Conservation (phyloP, 2,888 invertebrate species). For the Acrobeloides nanus region DNA sequence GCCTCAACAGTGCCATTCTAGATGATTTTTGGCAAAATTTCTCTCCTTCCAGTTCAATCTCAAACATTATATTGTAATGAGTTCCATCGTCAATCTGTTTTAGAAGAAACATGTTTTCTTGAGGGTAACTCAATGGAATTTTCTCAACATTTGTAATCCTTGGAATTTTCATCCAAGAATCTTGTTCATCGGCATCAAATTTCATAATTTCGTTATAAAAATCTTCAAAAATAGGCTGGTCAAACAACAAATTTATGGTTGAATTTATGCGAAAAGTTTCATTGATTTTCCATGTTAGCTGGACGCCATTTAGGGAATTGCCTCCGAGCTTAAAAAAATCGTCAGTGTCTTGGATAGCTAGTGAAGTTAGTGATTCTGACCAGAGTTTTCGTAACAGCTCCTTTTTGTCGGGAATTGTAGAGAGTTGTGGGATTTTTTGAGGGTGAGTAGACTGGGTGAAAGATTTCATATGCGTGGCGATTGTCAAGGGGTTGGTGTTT, state of each 20-base stretch:
- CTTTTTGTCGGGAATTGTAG: neutral
- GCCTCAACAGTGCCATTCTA: conserved; percentile 22
- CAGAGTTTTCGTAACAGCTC: conserved; percentile 2
- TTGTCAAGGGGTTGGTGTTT: conserved; percentile 9
- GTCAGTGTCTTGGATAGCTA: conserved; percentile 9
- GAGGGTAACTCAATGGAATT: conserved; percentile 32
- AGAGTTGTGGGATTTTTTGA: no score
- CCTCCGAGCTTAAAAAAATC: conserved; percentile 45
- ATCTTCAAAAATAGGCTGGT: conserved; percentile 26
- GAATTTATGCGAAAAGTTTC: conserved; percentile 15
- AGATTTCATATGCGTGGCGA: neutral
- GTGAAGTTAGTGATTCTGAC: conserved; percentile 10
- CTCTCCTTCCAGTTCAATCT: no score
- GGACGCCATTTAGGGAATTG: conserved; percentile 42
- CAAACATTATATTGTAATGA: conserved; percentile 43
- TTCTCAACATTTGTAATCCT: conserved; percentile 1
- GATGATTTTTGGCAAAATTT: no score
- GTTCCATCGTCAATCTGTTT: conserved; percentile 25
- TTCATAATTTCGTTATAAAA: conserved; percentile 14
- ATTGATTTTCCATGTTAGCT: conserved; percentile 40
- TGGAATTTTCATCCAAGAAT: conserved; percentile 2
- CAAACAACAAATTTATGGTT: conserved; percentile 28
- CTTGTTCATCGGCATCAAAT: neutral
- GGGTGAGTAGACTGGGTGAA: neutral
- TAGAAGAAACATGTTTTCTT: conserved; percentile 43